phyloP scores from a whole-genome alignment of 2,797 vertebrate species.

The Sparus aurata region DNA sequence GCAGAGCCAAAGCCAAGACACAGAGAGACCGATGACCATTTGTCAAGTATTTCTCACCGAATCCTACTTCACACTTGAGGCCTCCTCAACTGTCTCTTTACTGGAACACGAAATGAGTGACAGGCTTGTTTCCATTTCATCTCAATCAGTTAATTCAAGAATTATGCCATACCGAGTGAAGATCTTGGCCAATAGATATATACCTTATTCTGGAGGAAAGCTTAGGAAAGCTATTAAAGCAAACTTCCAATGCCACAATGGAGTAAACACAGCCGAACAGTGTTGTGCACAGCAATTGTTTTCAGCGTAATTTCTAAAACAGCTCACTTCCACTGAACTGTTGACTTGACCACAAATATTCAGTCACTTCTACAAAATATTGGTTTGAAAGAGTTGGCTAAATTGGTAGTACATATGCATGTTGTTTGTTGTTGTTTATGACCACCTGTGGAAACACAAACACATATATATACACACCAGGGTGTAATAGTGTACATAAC shows the following conservation, averaged over 20 bases:
- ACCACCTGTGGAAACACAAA: constrained; percentile 7
- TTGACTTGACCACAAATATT: background rate
- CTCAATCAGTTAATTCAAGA: background rate
- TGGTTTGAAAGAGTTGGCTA: background rate
- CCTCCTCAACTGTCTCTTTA: background rate
- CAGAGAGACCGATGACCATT: constrained; percentile 1
- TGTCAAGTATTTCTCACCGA: constrained; percentile 23
- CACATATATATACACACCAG: background rate
- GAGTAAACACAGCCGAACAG: background rate
- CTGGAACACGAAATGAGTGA: background rate
- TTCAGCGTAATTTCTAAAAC: background rate
- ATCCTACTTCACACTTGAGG: background rate
- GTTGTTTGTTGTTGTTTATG: constrained; percentile 22
- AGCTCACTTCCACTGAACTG: background rate
- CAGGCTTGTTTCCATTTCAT: background rate
- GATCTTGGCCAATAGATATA: background rate
- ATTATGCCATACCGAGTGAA: background rate
- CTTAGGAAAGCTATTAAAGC: background rate
- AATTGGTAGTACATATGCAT: background rate
- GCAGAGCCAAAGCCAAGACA: constrained; percentile 38
- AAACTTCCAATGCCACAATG: background rate
- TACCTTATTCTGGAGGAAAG: background rate
- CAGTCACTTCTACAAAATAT: background rate
- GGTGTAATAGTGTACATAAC: constrained; percentile 7
- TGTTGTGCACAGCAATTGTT: background rate